These are phyloP conservation scores for Tenualosa ilisha DNA, from an alignment of 2,797 vertebrate genomes.

Conservation along the genomic window DNA sequence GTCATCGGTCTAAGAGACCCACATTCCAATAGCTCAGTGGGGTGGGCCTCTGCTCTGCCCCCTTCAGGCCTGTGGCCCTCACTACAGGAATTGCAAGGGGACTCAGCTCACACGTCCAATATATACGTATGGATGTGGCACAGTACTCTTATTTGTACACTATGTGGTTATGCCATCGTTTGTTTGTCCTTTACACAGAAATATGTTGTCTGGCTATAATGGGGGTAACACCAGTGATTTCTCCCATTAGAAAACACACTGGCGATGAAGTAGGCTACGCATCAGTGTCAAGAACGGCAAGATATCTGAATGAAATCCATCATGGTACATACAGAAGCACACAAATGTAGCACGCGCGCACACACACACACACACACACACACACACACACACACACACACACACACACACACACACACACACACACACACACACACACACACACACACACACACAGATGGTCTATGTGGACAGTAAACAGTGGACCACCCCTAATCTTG, in stretches of 20 bases:
- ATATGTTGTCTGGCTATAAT: background rate
- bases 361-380: background rate
- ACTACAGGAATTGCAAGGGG: background rate
- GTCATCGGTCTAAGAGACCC: background rate
- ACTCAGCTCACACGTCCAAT: background rate
- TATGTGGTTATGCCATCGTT: background rate
- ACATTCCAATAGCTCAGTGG: background rate
- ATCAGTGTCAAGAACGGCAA: background rate
- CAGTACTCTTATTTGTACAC: no score
- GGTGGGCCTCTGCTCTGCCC: background rate
- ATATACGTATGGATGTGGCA: background rate
- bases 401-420: background rate
- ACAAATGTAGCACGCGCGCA: background rate
- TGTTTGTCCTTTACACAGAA: background rate
- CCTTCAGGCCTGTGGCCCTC: background rate
- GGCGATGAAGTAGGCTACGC: background rate
- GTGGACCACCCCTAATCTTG: background rate
- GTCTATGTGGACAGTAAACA: background rate
- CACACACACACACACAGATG: background rate
- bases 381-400: background rate
- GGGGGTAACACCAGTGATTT: background rate
- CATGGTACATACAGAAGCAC: background rate
- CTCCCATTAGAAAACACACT: background rate
- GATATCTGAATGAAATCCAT: background rate
- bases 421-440: background rate